A percentile compares a stretch with the other conserved stretches of the same genome.
These are phyloP conservation scores for Aviceda subcristata DNA, from an alignment of 2,113 vertebrate species.

Conservation along the genomic window DNA sequence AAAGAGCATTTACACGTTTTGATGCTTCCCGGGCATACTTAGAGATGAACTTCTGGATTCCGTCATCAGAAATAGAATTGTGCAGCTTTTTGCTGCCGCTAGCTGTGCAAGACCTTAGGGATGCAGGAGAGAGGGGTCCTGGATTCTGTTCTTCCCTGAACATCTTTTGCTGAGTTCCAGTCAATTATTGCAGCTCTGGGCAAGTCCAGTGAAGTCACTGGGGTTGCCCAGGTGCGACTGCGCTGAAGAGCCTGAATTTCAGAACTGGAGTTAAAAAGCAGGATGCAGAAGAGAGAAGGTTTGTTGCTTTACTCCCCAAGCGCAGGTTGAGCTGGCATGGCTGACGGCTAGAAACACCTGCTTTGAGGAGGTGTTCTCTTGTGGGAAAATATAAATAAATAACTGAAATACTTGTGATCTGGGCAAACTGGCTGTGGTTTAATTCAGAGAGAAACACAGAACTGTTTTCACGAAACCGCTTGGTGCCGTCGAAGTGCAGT, in stretches of 20 bases:
- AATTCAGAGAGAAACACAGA: background rate
- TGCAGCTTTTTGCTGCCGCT: background rate
- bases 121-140: background rate
- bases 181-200: background rate
- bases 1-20: background rate
- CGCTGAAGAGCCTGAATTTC: background rate
- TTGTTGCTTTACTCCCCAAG: background rate
- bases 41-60: background rate
- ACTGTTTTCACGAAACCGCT: background rate
- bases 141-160: background rate
- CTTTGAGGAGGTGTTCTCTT: background rate
- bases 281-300: background rate
- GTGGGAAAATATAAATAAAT: background rate
- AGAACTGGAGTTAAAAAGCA: background rate
- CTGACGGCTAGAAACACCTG: background rate
- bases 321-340: background rate
- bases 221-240: background rate
- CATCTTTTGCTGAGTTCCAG: background rate
- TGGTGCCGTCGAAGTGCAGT: background rate
- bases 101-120: background rate
- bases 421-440: slow-evolving; percentile 2
- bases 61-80: background rate
- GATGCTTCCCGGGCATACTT: background rate
- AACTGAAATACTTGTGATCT: background rate
- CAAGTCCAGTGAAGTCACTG: background rate